phyloP scores from a whole-genome alignment of 2,113 vertebrate species.

The Periophthalmus modestus region DNA sequence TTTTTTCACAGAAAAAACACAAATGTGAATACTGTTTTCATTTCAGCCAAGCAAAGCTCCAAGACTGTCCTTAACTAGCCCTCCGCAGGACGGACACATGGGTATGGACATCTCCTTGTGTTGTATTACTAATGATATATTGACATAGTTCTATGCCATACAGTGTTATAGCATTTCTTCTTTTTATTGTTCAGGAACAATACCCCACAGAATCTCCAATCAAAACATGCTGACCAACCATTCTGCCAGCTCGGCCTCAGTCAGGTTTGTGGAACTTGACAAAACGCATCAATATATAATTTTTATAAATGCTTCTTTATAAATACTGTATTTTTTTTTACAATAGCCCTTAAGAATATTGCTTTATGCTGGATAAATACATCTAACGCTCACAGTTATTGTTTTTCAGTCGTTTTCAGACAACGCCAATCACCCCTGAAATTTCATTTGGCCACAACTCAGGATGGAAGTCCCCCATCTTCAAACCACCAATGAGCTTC shows the following conservation, averaged over 20 bases:
- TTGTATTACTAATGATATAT: background rate
- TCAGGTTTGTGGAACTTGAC: constrained; percentile 72
- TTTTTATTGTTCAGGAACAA: constrained; percentile 66
- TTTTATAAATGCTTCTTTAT: too few species aligned
- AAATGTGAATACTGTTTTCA: constrained; percentile 3
- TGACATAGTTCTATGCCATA: background rate
- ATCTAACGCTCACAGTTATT: background rate
- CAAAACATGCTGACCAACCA: constrained; percentile 58
- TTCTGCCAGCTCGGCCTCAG: constrained; percentile 45
- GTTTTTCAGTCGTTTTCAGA: constrained; percentile 42
- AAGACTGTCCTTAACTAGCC: constrained; percentile 82
- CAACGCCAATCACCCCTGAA: constrained; percentile 36
- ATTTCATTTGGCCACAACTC: constrained; percentile 31
- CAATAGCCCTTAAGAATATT: background rate
- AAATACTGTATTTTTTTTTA: too few species aligned
- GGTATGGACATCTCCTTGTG: constrained; percentile 67
- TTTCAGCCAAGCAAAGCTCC: constrained; percentile 73
- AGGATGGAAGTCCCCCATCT: constrained; percentile 64
- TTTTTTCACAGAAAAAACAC: background rate
- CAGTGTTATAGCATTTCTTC: background rate
- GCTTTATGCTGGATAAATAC: background rate
- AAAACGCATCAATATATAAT: background rate
- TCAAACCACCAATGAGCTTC: constrained; percentile 54
- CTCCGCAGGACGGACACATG: constrained; percentile 80
- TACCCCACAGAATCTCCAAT: constrained; percentile 67